These are phyloP conservation scores for Rotaria socialis DNA, from an alignment of 2,888 invertebrate species.

Conservation along the genomic window DNA sequence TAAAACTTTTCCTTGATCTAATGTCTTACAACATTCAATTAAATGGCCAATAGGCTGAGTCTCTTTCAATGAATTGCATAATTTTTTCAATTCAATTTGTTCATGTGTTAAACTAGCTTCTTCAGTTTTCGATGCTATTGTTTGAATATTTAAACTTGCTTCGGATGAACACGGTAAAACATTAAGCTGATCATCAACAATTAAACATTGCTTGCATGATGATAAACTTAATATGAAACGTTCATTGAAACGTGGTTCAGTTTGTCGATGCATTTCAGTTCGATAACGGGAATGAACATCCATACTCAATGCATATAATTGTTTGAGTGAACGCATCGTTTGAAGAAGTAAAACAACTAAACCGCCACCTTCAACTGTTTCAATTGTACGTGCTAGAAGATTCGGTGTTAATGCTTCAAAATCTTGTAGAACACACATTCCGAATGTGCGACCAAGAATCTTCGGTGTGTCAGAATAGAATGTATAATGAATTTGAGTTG, in stretches of 20 bases:
- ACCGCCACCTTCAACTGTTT: constrained; percentile 95
- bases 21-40: constrained; percentile 80
- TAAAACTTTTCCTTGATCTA: constrained; percentile 84
- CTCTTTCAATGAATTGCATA: constrained; percentile 78
- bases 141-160: constrained; percentile 70
- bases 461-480: constrained; percentile 96
- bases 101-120: constrained; percentile 9
- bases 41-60: constrained; percentile 85
- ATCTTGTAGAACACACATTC: constrained; percentile 85
- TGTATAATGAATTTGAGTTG: constrained; percentile 91
- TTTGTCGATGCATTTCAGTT: constrained; percentile 85
- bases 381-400: constrained; percentile 86
- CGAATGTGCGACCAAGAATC: constrained; percentile 92
- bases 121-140: constrained; percentile 62
- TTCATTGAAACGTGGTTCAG: constrained; percentile 91
- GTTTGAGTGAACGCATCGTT: constrained; percentile 78
- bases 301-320: constrained; percentile 92
- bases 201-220: constrained; percentile 78
- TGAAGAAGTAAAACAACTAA: constrained; percentile 77
- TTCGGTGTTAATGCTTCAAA: constrained; percentile 97
- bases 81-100: constrained; percentile 65
- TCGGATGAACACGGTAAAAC: constrained; percentile 86
- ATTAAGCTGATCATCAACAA: constrained; percentile 86
- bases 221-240: constrained; percentile 83
- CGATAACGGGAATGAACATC: constrained; percentile 91